Evolutionary conservation across 2,888 invertebrate species (phyloP).

Genomic region (Trissonchulus latispiculum): DNA sequence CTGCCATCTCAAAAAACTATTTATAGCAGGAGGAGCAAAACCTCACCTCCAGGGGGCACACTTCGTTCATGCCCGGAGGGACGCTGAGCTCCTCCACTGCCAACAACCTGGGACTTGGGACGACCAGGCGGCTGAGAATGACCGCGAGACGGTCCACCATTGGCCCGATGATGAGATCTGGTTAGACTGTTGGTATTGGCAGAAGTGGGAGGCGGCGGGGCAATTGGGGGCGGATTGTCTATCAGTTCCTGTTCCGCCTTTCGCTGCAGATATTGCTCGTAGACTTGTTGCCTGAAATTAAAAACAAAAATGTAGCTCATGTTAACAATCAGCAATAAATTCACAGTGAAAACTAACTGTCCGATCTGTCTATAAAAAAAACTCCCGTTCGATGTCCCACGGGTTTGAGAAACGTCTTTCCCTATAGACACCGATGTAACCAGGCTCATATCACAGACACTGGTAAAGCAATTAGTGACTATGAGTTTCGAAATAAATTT

Average conservation of each 20-base stretch:
- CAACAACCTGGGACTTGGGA: conserved; percentile 21
- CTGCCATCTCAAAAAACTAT: too few relatives aligned
- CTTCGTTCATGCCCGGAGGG: conserved; percentile 3
- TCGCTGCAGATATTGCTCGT: conserved; percentile 20
- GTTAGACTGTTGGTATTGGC: neutral
- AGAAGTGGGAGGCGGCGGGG: neutral
- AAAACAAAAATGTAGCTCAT: too few relatives aligned
- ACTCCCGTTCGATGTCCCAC: too few relatives aligned
- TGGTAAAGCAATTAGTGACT: too few relatives aligned
- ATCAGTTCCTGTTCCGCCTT: conserved; percentile 22
- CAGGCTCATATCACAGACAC: too few relatives aligned
- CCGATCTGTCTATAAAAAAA: too few relatives aligned
- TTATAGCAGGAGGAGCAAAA: too few relatives aligned
- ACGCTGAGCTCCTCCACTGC: neutral
- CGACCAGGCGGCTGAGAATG: conserved; percentile 19
- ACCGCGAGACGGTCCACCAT: neutral
- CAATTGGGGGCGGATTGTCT: conserved; percentile 7
- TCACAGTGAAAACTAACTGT: too few relatives aligned
- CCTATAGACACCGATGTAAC: too few relatives aligned
- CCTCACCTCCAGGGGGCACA: conserved; percentile 7
- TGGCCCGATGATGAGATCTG: neutral
- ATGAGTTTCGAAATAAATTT: too few relatives aligned
- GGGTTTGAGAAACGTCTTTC: too few relatives aligned
- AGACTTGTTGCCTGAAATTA: conserved; percentile 21
- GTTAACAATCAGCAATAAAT: too few relatives aligned